Evolutionary conservation across 2,797 vertebrate genomes (phyloP).

Genomic region (Kryptolebias ocellatus): DNA sequence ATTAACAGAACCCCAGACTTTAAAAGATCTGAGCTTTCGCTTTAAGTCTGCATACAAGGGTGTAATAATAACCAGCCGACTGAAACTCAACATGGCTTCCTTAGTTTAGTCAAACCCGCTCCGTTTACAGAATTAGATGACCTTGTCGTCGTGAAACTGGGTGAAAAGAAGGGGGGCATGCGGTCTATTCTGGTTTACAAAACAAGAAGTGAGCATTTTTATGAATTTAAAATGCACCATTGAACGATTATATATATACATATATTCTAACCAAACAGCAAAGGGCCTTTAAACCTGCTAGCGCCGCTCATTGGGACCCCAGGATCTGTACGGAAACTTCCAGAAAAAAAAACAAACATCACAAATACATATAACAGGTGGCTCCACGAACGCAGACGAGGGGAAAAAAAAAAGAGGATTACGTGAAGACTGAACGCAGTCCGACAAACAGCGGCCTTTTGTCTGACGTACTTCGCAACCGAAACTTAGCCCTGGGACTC

Average conservation of each 20-base stretch:
- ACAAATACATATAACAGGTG: too few species aligned
- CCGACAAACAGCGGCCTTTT: neutral
- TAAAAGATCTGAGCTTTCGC: too few species aligned
- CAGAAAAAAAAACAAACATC: too few species aligned
- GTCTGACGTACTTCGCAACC: constrained; percentile 16
- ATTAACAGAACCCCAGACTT: too few species aligned
- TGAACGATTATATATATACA: neutral
- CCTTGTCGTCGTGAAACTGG: neutral
- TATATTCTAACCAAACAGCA: too few species aligned
- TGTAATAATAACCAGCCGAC: neutral
- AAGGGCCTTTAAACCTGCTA: too few species aligned
- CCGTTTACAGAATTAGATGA: neutral
- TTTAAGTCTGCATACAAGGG: too few species aligned
- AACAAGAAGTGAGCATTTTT: neutral
- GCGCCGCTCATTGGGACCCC: too few species aligned
- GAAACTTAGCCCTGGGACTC: constrained; percentile 47
- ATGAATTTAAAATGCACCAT: neutral
- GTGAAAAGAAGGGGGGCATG: neutral
- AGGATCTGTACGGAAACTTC: too few species aligned
- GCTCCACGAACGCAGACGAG: too few species aligned
- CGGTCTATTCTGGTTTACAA: neutral
- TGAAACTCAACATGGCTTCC: neutral
- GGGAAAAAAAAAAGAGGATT: too few species aligned
- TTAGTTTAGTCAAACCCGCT: neutral
- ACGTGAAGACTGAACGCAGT: neutral